A percentile compares a stretch with the other conserved stretches of the same genome.
Conservation (phyloP, 2,888 invertebrate species). For the Mesorhabditis sp. region DNA sequence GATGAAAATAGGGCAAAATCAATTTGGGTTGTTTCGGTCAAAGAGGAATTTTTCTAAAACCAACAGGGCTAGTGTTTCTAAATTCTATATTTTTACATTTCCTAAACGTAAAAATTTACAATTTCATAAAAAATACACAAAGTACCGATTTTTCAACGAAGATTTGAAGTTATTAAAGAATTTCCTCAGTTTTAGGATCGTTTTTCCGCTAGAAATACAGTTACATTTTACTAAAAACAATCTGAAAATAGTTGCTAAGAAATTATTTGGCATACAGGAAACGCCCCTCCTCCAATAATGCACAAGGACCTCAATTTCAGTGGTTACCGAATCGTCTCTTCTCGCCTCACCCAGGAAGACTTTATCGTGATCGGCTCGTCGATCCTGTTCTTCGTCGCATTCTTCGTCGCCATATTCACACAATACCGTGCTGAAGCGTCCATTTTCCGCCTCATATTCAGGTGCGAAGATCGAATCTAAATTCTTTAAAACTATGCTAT, state of each 20-base stretch:
- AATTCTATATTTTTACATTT: too few species aligned
- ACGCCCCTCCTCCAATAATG: too few species aligned
- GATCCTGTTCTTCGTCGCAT: constrained; percentile 64
- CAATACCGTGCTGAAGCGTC: constrained; percentile 54
- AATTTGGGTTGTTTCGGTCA: too few species aligned
- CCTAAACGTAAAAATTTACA: too few species aligned
- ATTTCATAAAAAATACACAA: too few species aligned
- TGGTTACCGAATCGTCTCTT: constrained; percentile 19
- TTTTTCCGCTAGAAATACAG: background rate
- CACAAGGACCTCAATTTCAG: constrained; percentile 12
- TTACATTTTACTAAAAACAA: background rate
- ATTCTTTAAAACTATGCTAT: constrained; percentile 7
- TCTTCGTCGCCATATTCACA: constrained; percentile 65
- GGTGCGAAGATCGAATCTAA: background rate
- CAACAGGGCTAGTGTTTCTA: too few species aligned
- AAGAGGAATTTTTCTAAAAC: too few species aligned
- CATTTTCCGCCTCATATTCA: constrained; percentile 38
- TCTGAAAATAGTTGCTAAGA: background rate
- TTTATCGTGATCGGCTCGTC: constrained; percentile 64
- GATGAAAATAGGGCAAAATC: too few species aligned
- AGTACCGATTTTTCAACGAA: too few species aligned
- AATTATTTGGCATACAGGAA: too few species aligned
- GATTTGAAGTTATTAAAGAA: too few species aligned
- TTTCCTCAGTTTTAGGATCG: too few species aligned
- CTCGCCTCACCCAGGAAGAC: constrained; percentile 56